Conservation (phyloP, 2,113 vertebrate genomes). For the Seriola rivoliana region DNA sequence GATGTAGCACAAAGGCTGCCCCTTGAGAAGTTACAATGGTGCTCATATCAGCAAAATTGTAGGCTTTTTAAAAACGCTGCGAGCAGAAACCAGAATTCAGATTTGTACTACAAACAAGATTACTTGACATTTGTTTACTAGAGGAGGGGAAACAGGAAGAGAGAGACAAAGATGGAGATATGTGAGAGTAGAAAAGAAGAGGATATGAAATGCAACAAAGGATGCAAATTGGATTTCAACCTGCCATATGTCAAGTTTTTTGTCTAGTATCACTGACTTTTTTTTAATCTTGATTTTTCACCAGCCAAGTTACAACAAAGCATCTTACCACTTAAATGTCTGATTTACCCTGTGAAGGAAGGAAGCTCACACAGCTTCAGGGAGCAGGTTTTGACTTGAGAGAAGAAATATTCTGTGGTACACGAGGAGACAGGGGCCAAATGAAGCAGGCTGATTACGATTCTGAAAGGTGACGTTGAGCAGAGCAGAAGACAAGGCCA, state of each 20-base stretch:
- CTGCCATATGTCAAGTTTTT: constrained; percentile 19
- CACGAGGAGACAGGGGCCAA: constrained; percentile 52
- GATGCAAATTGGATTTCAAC: constrained; percentile 25
- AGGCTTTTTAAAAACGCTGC: constrained; percentile 22
- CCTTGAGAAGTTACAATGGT: constrained; percentile 22
- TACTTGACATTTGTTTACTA: constrained; percentile 48
- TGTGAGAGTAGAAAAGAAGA: not conserved
- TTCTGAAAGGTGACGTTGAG: constrained; percentile 56
- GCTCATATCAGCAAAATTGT: constrained; percentile 56
- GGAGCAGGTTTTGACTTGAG: constrained; percentile 40
- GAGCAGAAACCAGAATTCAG: constrained; percentile 32
- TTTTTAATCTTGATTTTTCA: constrained; percentile 24
- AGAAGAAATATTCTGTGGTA: constrained; percentile 36
- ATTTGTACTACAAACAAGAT: constrained; percentile 44
- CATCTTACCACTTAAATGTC: constrained; percentile 38
- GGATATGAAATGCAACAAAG: constrained; percentile 35
- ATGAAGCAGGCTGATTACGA: constrained; percentile 71
- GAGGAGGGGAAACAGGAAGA: not conserved
- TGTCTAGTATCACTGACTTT: not conserved
- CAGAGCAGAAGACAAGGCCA: constrained; percentile 57
- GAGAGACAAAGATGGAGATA: not conserved
- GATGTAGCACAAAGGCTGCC: constrained; percentile 22
- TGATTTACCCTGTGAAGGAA: constrained; percentile 28
- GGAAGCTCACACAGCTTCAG: constrained; percentile 4
- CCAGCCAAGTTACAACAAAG: constrained; percentile 23